These are phyloP conservation scores for Gymnocypris eckloni DNA, from an alignment of 2,797 vertebrate genomes.

Conservation along the genomic window DNA sequence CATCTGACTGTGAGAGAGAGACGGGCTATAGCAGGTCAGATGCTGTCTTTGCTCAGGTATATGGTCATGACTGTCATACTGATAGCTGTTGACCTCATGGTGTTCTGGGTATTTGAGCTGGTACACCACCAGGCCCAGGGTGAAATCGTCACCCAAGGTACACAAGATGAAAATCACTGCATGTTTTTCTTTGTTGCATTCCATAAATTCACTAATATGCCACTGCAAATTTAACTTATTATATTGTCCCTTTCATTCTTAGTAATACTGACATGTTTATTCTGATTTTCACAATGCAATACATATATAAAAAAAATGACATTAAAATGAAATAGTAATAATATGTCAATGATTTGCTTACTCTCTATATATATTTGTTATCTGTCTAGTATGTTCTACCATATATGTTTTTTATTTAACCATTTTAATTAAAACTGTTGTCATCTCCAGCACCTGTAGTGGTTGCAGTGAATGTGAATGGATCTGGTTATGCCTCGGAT, in stretches of 20 bases:
- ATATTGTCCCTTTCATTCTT: neutral
- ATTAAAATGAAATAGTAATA: neutral
- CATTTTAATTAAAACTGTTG: neutral
- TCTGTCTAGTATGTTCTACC: neutral
- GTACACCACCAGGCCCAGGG: constrained; percentile 78
- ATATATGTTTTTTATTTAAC: neutral
- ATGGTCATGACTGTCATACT: constrained; percentile 73
- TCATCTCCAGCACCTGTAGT: constrained; percentile 74
- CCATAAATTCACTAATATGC: neutral
- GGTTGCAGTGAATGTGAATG: constrained; percentile 76
- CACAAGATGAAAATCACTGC: constrained; percentile 54
- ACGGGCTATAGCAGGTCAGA: constrained; percentile 60
- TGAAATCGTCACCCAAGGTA: constrained; percentile 83
- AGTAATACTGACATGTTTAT: neutral
- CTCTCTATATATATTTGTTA: neutral
- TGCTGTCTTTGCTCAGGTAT: constrained; percentile 71
- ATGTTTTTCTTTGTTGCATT: constrained; percentile 3
- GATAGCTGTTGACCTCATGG: constrained; percentile 81
- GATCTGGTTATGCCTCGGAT: constrained; percentile 81
- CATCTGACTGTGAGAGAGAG: constrained; percentile 75
- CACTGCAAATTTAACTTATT: neutral
- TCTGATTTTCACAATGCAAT: neutral
- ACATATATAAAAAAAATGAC: neutral
- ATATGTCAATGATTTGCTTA: neutral
- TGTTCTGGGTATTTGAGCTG: constrained; percentile 90